Base-by-base conservation (phyloP, 2,888 invertebrate genomes). In the Folsomia manolachei region DNA sequence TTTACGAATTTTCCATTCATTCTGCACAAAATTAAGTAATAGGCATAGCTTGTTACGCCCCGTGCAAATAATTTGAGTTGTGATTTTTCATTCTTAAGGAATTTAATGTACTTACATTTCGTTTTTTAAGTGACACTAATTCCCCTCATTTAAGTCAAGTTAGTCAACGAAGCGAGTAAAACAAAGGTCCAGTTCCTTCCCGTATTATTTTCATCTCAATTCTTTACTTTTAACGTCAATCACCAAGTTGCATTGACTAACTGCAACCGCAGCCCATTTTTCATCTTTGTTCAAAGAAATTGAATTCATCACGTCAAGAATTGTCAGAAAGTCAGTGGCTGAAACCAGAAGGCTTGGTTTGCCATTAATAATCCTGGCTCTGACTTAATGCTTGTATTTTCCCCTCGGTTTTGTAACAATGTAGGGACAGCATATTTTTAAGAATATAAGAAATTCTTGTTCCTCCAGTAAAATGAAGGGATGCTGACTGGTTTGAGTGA, bases 301-400 rank as follows among this genome's bases (percentile, higher is more conserved):
- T 39, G 39, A 39, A 39, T 39, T 39, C 39, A 39, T 39, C 39
- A 39, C 14, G 39, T 39, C 39, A 39, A 39, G 14, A 39, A 39
- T 39, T 14, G 56, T 56, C 56, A 56, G 19, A 56, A 56, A 56
- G 56, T 56, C 56, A 56, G 18, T 18, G 18, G 4, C 4, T 18
- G 21, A 56, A 56, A 56, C 56, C 56, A 56, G 21, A 56, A 56
- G 56, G 56, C 56, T 56, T 39, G 56, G 56, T 19, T 56, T 56
- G 11, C 21, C 56, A 56, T 56, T 56, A 56, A 56, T 56, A 56
- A 56, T 56, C 7, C 4, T 56, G 18, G 39, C 14, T 39, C 39
- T 14, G n/a, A n/a, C n/a, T n/a, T n/a, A n/a, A n/a, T n/a, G n/a
- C n/a, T n/a, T n/a, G n/a, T n/a, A n/a, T n/a, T n/a, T n/a, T n/a